Evolutionary conservation across 2,113 vertebrate species (phyloP).

Genomic region (Myodes glareolus): DNA sequence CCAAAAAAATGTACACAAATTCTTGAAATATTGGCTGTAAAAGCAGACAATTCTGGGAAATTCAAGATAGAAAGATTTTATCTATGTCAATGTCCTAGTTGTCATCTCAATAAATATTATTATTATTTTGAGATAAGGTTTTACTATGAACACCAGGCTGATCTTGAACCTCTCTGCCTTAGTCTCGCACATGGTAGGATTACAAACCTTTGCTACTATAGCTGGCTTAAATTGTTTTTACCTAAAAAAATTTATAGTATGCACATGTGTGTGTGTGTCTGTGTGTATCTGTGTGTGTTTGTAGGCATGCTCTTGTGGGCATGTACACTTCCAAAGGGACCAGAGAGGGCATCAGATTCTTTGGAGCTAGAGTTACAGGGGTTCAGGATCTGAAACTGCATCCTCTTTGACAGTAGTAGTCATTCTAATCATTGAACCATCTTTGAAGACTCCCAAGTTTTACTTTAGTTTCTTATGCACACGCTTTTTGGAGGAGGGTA

Average conservation of each 20-base stretch:
- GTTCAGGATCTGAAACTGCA: too few species aligned
- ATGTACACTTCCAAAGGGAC: neutral
- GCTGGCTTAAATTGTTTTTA: neutral
- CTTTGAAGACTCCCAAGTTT: too few species aligned
- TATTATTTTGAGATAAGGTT: neutral
- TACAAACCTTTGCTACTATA: neutral
- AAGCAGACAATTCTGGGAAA: neutral
- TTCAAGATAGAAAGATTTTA: neutral
- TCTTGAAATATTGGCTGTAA: neutral
- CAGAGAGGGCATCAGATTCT: neutral
- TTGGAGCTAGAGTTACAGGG: neutral
- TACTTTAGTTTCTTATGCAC: neutral
- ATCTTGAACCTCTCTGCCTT: neutral
- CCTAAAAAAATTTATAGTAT: neutral
- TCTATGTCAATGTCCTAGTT: neutral
- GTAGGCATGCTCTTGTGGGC: neutral
- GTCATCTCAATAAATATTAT: neutral
- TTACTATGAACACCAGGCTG: neutral
- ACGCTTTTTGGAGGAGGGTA: neutral
- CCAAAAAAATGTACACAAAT: neutral
- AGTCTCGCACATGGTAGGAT: neutral
- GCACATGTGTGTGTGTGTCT: neutral
- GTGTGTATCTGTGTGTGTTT: neutral
- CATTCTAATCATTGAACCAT: neutral
- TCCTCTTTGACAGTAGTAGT: neutral